Percentiles rank a stretch among this genome's conserved stretches.
These are phyloP conservation scores for Aphelinus certus DNA, from an alignment of 1,140 invertebrate genomes.

Conservation along the genomic window DNA sequence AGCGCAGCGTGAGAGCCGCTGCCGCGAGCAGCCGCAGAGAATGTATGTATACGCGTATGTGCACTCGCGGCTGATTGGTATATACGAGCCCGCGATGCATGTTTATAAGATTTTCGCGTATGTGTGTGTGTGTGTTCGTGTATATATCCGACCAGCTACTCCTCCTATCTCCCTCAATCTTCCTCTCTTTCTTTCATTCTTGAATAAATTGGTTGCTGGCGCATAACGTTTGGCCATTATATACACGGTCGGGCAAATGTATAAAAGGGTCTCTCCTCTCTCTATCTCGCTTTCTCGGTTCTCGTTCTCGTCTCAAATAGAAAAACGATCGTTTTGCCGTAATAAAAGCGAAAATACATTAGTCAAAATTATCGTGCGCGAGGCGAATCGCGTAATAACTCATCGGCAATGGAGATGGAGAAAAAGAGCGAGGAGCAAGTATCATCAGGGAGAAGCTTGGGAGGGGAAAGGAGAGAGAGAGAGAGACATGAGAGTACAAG, in stretches of 20 bases:
- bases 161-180: no score
- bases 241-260: neutral
- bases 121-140: no score
- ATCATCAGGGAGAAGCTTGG: constrained; percentile 13
- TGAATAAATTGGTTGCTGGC: constrained; percentile 1
- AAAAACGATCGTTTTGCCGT: constrained; percentile 38
- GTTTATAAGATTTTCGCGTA: neutral
- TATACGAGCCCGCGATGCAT: neutral
- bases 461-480: constrained; percentile 28
- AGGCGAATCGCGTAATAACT: constrained; percentile 43
- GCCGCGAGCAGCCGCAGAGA: neutral
- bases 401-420: constrained; percentile 34
- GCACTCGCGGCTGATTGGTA: neutral
- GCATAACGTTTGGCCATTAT: neutral
- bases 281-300: neutral
- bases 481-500: constrained; percentile 33
- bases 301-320: constrained; percentile 15
- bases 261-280: neutral
- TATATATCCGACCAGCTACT: no score
- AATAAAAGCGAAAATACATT: constrained; percentile 42
- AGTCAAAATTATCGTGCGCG: constrained; percentile 40
- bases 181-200: neutral
- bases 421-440: constrained; percentile 16
- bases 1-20: no score
- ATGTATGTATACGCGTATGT: neutral